Conservation (phyloP, 2,113 vertebrate genomes). For the Hippocampus barbouri region DNA sequence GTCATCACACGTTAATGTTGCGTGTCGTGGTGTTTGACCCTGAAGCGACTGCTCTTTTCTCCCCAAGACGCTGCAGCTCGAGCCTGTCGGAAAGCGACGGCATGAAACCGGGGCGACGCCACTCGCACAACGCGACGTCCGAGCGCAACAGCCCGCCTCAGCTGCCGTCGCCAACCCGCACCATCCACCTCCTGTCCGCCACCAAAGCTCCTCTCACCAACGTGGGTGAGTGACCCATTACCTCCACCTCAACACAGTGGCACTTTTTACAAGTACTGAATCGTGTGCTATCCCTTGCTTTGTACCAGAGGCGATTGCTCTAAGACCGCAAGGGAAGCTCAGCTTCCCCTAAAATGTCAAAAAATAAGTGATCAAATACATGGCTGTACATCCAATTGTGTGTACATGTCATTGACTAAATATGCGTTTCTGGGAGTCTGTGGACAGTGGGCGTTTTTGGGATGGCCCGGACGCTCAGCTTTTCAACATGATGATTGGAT, state of each 20-base stretch:
- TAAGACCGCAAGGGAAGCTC: too few relatives aligned
- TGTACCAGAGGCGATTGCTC: too few relatives aligned
- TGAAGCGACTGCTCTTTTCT: conserved; percentile 3
- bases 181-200: conserved; percentile 73
- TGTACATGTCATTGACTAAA: too few relatives aligned
- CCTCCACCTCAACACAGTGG: conserved; percentile 32
- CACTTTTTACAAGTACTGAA: too few relatives aligned
- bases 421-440: too few relatives aligned
- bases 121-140: conserved; percentile 81
- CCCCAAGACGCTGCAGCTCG: conserved; percentile 77
- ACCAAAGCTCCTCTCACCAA: conserved; percentile 83
- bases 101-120: conserved; percentile 71
- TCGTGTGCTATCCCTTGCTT: too few relatives aligned
- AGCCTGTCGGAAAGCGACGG: conserved; percentile 82
- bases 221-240: conserved; percentile 79
- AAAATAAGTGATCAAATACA: too few relatives aligned
- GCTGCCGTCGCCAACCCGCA: conserved; percentile 81
- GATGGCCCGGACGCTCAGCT: too few relatives aligned
- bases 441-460: too few relatives aligned
- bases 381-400: too few relatives aligned
- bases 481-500: too few relatives aligned
- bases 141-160: conserved; percentile 82
- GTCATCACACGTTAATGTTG: neutral
- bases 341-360: too few relatives aligned
- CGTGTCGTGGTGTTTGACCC: neutral